Conservation (phyloP, 2,113 vertebrate species). For the Xiphorhynchus elegans region DNA sequence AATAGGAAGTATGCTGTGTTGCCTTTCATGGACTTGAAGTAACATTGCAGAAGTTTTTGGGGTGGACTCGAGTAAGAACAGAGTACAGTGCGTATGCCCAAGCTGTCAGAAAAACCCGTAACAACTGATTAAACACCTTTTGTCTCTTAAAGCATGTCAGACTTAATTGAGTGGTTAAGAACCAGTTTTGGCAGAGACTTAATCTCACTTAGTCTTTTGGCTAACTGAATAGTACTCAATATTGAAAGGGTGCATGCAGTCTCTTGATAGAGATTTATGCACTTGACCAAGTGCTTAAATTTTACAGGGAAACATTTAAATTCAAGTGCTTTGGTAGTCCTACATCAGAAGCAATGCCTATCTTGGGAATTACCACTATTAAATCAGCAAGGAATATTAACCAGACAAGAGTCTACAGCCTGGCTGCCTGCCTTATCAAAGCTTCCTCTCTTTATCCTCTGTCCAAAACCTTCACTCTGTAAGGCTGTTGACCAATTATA, state of each 20-base stretch:
- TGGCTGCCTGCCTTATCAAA: neutral
- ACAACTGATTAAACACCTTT: slow-evolving; percentile 47
- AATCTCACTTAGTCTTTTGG: slow-evolving; percentile 59
- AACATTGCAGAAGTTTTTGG: slow-evolving; percentile 5
- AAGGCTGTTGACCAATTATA: neutral
- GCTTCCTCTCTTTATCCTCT: neutral
- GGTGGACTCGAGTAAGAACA: neutral
- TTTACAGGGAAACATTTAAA: slow-evolving; percentile 66
- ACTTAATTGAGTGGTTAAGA: slow-evolving; percentile 56
- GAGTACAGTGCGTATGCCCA: neutral
- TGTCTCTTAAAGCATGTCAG: slow-evolving; percentile 53
- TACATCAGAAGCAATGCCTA: slow-evolving; percentile 36
- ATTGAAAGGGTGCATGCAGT: slow-evolving; percentile 32
- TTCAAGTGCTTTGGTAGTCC: slow-evolving; percentile 60
- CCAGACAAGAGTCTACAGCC: neutral
- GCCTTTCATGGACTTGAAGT: neutral
- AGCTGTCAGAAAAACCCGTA: slow-evolving; percentile 13
- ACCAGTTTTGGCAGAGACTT: slow-evolving; percentile 55
- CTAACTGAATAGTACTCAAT: slow-evolving; percentile 31
- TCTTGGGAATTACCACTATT: slow-evolving; percentile 44
- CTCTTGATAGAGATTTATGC: slow-evolving; percentile 56
- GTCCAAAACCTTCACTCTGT: neutral
- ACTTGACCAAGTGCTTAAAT: slow-evolving; percentile 66
- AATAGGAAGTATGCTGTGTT: neutral
- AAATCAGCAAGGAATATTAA: slow-evolving; percentile 47